Conservation (phyloP, 2,888 invertebrate species). For the Tholera decimalis region DNA sequence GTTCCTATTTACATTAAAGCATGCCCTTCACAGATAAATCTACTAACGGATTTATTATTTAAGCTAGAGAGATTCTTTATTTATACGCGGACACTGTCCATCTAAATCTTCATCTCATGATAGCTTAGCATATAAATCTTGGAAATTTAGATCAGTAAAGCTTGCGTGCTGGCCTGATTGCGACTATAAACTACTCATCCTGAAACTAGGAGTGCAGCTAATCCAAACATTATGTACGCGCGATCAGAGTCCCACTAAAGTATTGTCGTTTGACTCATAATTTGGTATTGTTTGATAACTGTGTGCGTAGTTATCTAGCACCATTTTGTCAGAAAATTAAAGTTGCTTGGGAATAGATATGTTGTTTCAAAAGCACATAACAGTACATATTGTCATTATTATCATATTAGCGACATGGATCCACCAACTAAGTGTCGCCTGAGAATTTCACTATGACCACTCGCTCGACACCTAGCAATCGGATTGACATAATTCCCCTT, state of each 20-base stretch:
- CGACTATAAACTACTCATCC: slow-evolving; percentile 62
- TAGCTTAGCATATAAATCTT: slow-evolving; percentile 63
- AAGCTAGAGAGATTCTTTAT: slow-evolving; percentile 38
- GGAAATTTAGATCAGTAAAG: slow-evolving; percentile 64
- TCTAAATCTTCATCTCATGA: slow-evolving; percentile 64
- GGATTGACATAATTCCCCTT: slow-evolving; percentile 48
- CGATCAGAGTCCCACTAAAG: slow-evolving; percentile 31
- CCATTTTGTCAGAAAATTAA: slow-evolving; percentile 34
- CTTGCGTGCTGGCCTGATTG: slow-evolving; percentile 64
- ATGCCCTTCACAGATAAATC: slow-evolving; percentile 34
- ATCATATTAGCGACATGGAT: slow-evolving; percentile 21
- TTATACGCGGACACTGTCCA: slow-evolving; percentile 49
- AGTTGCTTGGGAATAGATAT: slow-evolving; percentile 40
- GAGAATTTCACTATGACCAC: slow-evolving; percentile 29
- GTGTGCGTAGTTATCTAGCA: slow-evolving; percentile 24
- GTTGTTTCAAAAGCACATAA: slow-evolving; percentile 11
- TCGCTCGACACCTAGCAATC: slow-evolving; percentile 1
- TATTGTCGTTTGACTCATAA: slow-evolving; percentile 45
- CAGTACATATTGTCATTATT: slow-evolving; percentile 37
- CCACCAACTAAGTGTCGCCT: slow-evolving; percentile 23
- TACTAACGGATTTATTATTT: slow-evolving; percentile 46
- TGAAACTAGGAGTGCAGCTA: slow-evolving; percentile 60
- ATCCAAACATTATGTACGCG: slow-evolving; percentile 60
- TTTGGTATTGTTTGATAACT: slow-evolving; percentile 22
- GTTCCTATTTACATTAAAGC: slow-evolving; percentile 41